Evolutionary conservation across 2,113 vertebrate species (phyloP).

Genomic region (Larimichthys crocea): DNA sequence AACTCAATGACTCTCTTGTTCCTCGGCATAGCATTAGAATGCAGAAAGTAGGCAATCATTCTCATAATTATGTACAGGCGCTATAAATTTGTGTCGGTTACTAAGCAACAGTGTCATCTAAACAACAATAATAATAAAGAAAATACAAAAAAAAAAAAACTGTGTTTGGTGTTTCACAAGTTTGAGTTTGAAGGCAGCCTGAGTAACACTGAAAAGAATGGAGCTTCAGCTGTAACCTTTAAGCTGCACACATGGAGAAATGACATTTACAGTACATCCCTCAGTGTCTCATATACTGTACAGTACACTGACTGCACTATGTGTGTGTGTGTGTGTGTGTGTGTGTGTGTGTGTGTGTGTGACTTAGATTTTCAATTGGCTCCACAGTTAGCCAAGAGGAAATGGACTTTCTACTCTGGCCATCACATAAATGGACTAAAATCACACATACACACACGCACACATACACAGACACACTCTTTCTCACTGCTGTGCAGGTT

Average conservation of each 20-base stretch:
- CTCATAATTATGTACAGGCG: background rate
- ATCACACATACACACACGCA: constrained; percentile 18
- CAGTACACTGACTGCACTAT: constrained; percentile 1
- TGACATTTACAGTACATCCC: constrained; percentile 52
- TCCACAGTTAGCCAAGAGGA: constrained; percentile 10
- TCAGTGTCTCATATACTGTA: constrained; percentile 44
- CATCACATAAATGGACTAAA: constrained; percentile 22
- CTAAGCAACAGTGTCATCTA: constrained; percentile 11
- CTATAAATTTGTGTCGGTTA: background rate
- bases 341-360: background rate
- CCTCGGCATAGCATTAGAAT: background rate
- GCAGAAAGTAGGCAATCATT: background rate
- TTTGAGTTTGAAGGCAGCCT: background rate
- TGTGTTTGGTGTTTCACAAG: background rate
- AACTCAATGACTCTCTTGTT: background rate
- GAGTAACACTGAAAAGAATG: background rate
- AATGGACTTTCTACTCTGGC: constrained; percentile 17
- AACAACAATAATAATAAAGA: background rate
- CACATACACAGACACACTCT: constrained; percentile 26
- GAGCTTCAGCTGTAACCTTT: constrained; percentile 39
- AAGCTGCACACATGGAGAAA: constrained; percentile 19
- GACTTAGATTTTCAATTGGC: constrained; percentile 14
- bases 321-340: background rate
- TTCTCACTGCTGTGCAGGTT: constrained; percentile 28
- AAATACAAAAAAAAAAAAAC: too few relatives aligned